These are phyloP conservation scores for Sminthurinus signatus DNA, from an alignment of 1,140 invertebrate genomes.

Conservation along the genomic window DNA sequence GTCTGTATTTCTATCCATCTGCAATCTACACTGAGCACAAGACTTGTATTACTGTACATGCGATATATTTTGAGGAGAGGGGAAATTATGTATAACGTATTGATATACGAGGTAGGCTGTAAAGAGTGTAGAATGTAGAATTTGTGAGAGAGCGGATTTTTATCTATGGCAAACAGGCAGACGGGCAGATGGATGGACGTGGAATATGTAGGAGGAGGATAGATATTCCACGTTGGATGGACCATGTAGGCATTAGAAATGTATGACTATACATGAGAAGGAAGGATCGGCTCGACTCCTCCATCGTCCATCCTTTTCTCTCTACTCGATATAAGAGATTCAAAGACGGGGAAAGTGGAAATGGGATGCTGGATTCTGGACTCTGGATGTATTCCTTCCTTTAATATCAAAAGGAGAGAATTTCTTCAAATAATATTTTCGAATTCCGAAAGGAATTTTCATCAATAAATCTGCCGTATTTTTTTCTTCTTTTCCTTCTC, in stretches of 20 bases:
- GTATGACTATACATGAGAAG: slow-evolving; percentile 15
- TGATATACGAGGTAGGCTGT: too few relatives aligned
- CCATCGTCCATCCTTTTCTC: too few relatives aligned
- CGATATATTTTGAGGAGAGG: too few relatives aligned
- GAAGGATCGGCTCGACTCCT: too few relatives aligned
- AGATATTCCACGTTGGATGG: not conserved
- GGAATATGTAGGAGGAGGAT: not conserved
- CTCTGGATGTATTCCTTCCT: slow-evolving; percentile 18
- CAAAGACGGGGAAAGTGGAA: too few relatives aligned
- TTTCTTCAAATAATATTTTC: slow-evolving; percentile 41
- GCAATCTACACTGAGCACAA: too few relatives aligned
- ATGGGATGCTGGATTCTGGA: not conserved
- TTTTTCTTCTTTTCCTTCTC: slow-evolving; percentile 23
- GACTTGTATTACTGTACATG: too few relatives aligned
- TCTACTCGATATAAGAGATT: not conserved
- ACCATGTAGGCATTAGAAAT: not conserved
- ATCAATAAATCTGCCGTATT: slow-evolving; percentile 43
- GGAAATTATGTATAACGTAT: too few relatives aligned
- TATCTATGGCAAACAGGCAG: too few relatives aligned
- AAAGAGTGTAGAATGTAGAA: too few relatives aligned
- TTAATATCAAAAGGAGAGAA: slow-evolving; percentile 31
- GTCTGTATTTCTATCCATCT: too few relatives aligned
- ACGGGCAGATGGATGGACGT: slow-evolving; percentile 2
- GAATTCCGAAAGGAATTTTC: slow-evolving; percentile 43
- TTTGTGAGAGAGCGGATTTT: too few relatives aligned